These are phyloP conservation scores for Conopomorpha cramerella DNA, from an alignment of 1,140 invertebrate genomes.

Conservation along the genomic window DNA sequence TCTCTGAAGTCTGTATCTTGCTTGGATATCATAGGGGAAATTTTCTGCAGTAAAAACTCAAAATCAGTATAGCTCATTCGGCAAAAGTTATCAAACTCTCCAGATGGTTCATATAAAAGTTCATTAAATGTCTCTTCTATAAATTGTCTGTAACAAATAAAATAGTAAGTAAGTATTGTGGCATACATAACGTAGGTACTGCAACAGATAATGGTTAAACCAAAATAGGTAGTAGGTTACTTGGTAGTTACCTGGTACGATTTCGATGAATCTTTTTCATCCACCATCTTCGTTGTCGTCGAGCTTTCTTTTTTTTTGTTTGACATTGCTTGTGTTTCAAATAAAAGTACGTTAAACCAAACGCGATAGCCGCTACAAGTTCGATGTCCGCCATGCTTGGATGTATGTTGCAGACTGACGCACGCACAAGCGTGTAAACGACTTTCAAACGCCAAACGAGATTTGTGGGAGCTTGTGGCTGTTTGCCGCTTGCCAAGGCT, in stretches of 20 bases:
- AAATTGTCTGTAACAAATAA: conserved; percentile 4
- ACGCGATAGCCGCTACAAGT: conserved; percentile 7
- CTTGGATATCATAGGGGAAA: conserved; percentile 5
- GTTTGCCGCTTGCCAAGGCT: too few relatives aligned
- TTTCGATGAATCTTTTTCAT: too few relatives aligned
- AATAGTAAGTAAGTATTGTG: conserved; percentile 3
- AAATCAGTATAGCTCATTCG: conserved; percentile 11
- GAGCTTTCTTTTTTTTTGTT: not conserved
- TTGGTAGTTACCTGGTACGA: conserved; percentile 10
- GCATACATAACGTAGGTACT: not conserved
- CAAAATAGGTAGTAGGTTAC: too few relatives aligned
- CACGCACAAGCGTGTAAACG: conserved; percentile 4
- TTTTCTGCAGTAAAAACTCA: conserved; percentile 5
- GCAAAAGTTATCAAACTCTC: conserved; percentile 11
- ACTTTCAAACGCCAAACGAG: conserved; percentile 5
- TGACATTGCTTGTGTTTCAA: conserved; percentile 2
- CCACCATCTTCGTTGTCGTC: conserved; percentile 1
- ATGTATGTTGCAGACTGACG: conserved; percentile 6
- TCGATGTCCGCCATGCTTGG: conserved; percentile 6
- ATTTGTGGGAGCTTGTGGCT: conserved; percentile 4
- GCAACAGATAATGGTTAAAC: conserved; percentile 5
- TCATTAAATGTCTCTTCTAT: conserved; percentile 4
- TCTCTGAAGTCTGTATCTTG: conserved; percentile 12
- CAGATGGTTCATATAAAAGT: conserved; percentile 7
- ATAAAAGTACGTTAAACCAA: conserved; percentile 6